Evolutionary conservation across 2,797 vertebrate genomes (phyloP), one percentile per base, ranked within the genome.

Genomic region (Sebastes iracundus): DNA sequence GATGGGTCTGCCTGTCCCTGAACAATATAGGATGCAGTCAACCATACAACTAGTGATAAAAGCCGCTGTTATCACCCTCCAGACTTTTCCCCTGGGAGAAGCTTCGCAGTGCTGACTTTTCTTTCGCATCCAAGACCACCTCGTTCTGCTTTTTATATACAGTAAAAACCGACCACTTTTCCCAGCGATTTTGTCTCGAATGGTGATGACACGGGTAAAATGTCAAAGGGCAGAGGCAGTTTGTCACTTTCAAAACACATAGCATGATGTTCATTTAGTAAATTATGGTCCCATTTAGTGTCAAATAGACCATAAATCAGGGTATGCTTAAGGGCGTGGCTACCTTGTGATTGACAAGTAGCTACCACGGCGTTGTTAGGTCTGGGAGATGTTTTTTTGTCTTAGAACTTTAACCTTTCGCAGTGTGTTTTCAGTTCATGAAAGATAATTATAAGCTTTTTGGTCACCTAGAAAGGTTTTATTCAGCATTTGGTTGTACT

Each of bases 11-110:
- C 74, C 73, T 75, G 82, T 85, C 88, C 90, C 90, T 72, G 83
- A 93, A 91, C 93, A 94, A 92, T 91, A 91, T 88, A 83, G 85
- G 86, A 92, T 83, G 90, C 93, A 94, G 89, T 91, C 92, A 92
- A 90, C 89, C 92, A 82, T 92, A 86, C 85, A 89, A 90, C 87
- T 71, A 84, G 86, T 80, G 92, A 94, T 95, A 94, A 95, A 95
- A 95, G 92, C 90, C 71, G 74, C 90, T 87, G 92, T 93, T 94
- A 94, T 94, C 92, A 90, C 84, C 89, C 75, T 87, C 71, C 74
- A 74, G 79, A 79, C 82, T 67, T 76, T 64, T 89, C 89, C 90
- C 83, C 13, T 16, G 91, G 84, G 89, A 49, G 73, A 84, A 70
- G 75, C 79, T 83, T 85, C 64, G 74, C 63, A 23, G 14, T 66